A percentile compares a stretch with the other conserved stretches of the same genome.
phyloP scores from a whole-genome alignment of 2,797 vertebrate genomes.

The Fistularia tabacaria region DNA sequence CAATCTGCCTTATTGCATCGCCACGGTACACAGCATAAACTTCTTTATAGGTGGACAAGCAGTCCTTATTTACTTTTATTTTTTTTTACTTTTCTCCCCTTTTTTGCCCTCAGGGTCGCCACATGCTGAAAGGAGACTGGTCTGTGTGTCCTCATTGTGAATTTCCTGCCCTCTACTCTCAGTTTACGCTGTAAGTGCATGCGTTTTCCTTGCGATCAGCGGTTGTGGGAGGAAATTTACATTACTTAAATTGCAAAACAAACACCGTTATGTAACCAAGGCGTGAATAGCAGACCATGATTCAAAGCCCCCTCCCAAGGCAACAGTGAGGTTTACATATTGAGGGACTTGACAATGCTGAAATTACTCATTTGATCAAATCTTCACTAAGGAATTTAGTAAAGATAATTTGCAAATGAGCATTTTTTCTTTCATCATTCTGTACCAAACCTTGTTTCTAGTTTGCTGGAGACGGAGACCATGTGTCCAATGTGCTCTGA shows the following conservation, averaged over 20 bases:
- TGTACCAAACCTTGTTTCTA: conserved; percentile 50
- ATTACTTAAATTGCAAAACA: not conserved
- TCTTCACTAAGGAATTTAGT: not conserved
- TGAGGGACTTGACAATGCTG: no score
- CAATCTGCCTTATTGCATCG: conserved; percentile 93
- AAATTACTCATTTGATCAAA: no score
- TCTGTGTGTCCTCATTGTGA: conserved; percentile 88
- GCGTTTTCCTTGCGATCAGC: not conserved
- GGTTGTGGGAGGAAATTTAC: not conserved
- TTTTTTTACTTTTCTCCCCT: not conserved
- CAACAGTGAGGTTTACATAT: no score
- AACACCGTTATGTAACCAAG: not conserved
- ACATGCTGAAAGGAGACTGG: conserved; percentile 94
- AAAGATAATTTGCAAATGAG: not conserved
- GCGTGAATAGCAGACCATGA: no score
- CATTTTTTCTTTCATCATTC: not conserved
- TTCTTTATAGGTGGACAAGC: not conserved
- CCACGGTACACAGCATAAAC: conserved; percentile 70
- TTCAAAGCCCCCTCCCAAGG: no score
- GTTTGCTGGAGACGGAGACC: conserved; percentile 84
- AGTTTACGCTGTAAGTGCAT: conserved; percentile 82
- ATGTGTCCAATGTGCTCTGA: conserved; percentile 93
- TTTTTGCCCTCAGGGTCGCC: conserved; percentile 80
- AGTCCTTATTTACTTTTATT: not conserved
- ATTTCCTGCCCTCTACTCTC: conserved; percentile 91